Percentiles rank a stretch among this genome's conserved stretches.
Conservation (phyloP, 2,888 invertebrate species). For the Mycalesis mineus region DNA sequence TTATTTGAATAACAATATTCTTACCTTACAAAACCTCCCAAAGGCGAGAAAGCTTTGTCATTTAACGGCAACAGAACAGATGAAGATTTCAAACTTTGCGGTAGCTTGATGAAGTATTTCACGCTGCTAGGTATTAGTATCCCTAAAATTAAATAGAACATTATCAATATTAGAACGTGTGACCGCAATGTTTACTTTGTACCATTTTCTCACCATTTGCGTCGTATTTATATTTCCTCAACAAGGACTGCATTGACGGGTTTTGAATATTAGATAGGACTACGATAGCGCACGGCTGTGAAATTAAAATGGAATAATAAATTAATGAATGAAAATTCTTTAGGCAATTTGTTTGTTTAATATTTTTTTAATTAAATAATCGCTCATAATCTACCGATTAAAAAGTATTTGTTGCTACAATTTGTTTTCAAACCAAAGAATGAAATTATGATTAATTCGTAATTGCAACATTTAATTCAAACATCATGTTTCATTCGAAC, state of each 20-base stretch:
- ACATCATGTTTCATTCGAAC: too few species aligned
- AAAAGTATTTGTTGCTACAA: too few species aligned
- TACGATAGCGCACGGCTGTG: conserved; percentile 62
- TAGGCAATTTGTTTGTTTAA: background rate
- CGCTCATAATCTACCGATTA: too few species aligned
- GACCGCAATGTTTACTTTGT: background rate
- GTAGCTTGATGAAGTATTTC: conserved; percentile 62
- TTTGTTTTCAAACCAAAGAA: too few species aligned
- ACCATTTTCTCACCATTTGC: conserved; percentile 45
- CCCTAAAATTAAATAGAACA: conserved; percentile 43
- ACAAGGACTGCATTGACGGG: conserved; percentile 56
- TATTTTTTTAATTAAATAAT: background rate
- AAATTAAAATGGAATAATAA: conserved; percentile 27
- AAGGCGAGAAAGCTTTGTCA: conserved; percentile 61
- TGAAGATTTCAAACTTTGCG: conserved; percentile 44
- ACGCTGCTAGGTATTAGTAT: conserved; percentile 66
- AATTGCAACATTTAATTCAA: too few species aligned
- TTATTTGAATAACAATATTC: background rate
- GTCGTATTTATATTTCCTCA: conserved; percentile 67
- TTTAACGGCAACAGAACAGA: conserved; percentile 58
- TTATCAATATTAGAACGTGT: too few species aligned
- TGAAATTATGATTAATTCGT: too few species aligned
- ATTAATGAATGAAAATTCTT: background rate
- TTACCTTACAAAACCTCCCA: conserved; percentile 68
- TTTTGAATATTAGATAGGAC: conserved; percentile 61